phyloP scores from a whole-genome alignment of 2,113 vertebrate species.

The Sceloporus tristichus region DNA sequence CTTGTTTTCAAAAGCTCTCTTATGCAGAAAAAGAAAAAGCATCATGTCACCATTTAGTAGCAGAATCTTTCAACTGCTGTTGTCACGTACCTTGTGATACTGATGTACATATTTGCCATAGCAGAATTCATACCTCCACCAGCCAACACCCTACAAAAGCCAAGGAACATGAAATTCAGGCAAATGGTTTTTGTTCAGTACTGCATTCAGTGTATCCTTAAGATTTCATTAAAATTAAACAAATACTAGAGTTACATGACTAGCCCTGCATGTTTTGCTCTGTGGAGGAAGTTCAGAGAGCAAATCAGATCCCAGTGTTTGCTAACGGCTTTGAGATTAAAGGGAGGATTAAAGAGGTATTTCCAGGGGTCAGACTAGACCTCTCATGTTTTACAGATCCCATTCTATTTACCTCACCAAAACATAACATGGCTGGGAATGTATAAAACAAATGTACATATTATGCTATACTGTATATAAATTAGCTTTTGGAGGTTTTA shows the following conservation, averaged over 20 bases:
- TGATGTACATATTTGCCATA: constrained; percentile 97
- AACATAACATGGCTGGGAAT: neutral
- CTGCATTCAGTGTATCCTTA: neutral
- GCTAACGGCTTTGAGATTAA: neutral
- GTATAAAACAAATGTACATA: neutral
- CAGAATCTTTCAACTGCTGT: constrained; percentile 8
- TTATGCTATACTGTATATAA: neutral
- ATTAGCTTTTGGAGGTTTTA: too few species aligned
- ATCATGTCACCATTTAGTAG: constrained; percentile 18
- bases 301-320: neutral
- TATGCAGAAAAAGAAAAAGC: neutral
- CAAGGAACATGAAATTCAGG: neutral
- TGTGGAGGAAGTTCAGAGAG: neutral
- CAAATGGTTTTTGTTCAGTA: neutral
- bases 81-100: constrained; percentile 91
- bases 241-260: neutral
- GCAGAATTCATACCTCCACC: constrained; percentile 99
- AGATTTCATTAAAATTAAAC: neutral
- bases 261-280: neutral
- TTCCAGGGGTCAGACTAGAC: neutral
- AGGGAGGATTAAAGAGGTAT: neutral
- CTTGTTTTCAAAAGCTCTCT: neutral
- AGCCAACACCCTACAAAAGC: constrained; percentile 91
- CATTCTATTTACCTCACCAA: neutral
- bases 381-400: neutral